Evolutionary conservation across 2,888 invertebrate genomes (phyloP).

Genomic region (Limenitis camilla): DNA sequence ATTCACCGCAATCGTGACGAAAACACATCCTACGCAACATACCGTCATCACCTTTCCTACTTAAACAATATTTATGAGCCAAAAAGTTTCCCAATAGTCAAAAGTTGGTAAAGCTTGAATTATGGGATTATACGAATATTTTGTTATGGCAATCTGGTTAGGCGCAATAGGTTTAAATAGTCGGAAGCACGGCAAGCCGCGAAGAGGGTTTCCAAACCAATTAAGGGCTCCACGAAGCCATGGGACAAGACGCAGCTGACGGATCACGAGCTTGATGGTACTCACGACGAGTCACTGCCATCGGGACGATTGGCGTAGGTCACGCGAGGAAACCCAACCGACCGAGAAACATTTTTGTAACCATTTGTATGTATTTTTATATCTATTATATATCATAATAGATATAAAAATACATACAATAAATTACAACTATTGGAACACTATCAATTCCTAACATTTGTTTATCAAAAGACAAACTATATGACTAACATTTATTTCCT

Average conservation of each 20-base stretch:
- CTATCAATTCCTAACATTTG: too few relatives aligned
- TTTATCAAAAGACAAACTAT: not conserved
- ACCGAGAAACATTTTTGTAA: conserved; percentile 25
- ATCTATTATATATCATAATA: not conserved
- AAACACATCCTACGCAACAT: conserved; percentile 33
- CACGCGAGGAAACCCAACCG: conserved; percentile 37
- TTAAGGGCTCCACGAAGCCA: conserved; percentile 69
- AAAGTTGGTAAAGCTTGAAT: conserved; percentile 41
- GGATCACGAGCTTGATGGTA: conserved; percentile 69
- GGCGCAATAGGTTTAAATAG: conserved; percentile 64
- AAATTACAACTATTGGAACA: not conserved
- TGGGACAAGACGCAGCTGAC: conserved; percentile 66
- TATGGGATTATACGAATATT: conserved; percentile 62
- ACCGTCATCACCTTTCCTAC: conserved; percentile 49
- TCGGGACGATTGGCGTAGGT: conserved; percentile 44
- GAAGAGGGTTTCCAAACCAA: conserved; percentile 72
- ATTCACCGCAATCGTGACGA: conserved; percentile 38
- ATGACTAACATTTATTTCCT: conserved; percentile 9
- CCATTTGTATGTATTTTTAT: not conserved
- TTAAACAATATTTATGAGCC: conserved; percentile 49
- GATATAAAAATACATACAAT: not conserved
- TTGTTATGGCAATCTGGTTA: conserved; percentile 70
- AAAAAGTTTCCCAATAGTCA: conserved; percentile 37
- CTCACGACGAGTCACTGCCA: conserved; percentile 57
- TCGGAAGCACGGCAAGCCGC: conserved; percentile 59